These are phyloP conservation scores for Motacilla alba DNA, from an alignment of 2,113 vertebrate genomes.

Conservation along the genomic window DNA sequence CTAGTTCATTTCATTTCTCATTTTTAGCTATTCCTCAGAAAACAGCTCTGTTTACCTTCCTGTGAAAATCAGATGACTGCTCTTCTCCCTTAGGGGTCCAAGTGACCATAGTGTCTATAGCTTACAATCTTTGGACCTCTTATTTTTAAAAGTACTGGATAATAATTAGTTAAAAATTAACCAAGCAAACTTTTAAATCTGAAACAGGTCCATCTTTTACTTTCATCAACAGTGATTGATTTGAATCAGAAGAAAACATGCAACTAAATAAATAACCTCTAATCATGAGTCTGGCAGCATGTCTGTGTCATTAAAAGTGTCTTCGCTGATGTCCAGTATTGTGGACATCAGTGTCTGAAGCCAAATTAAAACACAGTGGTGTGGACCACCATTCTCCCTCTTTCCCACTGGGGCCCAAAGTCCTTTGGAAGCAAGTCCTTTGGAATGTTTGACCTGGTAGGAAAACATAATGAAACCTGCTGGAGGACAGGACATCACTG, in stretches of 20 bases:
- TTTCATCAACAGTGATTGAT: neutral
- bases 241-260: neutral
- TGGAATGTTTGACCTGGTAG: neutral
- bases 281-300: neutral
- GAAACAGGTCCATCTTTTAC: neutral
- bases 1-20: constrained; percentile 35
- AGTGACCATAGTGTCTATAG: neutral
- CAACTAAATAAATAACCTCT: neutral
- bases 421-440: neutral
- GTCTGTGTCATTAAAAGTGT: neutral
- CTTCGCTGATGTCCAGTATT: neutral
- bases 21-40: neutral
- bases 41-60: neutral
- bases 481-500: neutral
- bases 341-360: neutral
- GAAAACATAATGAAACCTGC: neutral
- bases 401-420: neutral
- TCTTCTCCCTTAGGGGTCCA: neutral
- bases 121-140: neutral
- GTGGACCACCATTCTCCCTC: neutral
- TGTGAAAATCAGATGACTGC: neutral
- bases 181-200: neutral
- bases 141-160: neutral
- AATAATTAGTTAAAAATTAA: neutral
- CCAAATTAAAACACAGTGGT: neutral